Evolutionary conservation across 2,113 vertebrate genomes (phyloP).

Genomic region (Tragelaphus strepsiceros): DNA sequence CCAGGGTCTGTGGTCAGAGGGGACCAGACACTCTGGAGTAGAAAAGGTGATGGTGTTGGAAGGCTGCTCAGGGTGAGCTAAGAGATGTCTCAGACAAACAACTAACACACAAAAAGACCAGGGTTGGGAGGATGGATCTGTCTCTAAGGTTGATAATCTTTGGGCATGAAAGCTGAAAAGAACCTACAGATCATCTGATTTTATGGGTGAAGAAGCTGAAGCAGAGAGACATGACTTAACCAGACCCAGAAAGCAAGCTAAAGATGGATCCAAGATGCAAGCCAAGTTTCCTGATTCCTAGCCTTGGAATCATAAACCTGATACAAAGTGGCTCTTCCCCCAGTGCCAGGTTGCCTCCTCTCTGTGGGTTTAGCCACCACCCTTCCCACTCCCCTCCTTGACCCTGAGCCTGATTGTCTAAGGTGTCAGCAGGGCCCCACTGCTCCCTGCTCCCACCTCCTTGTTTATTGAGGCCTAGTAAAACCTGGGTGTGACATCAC

Average conservation of each 20-base stretch:
- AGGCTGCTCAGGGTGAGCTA: neutral
- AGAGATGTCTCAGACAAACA: neutral
- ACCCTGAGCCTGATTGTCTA: neutral
- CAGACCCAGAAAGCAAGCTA: neutral
- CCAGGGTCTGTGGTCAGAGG: neutral
- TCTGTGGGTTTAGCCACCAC: neutral
- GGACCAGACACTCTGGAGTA: neutral
- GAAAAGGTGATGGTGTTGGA: neutral
- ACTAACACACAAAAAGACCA: neutral
- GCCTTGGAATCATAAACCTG: neutral
- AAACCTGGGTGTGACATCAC: neutral
- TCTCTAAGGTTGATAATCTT: neutral
- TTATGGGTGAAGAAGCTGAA: neutral
- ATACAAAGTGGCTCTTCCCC: neutral
- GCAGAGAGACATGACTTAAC: neutral
- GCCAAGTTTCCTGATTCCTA: neutral
- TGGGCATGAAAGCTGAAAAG: neutral
- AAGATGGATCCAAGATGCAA: neutral
- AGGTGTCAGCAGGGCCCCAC: neutral
- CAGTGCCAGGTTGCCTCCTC: fast-evolving
- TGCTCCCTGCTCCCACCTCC: neutral
- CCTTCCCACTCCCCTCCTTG: neutral
- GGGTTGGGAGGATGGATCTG: neutral
- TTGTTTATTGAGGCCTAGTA: conserved; percentile 35
- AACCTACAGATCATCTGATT: neutral